Base-by-base conservation (phyloP, 2,797 vertebrate species). In the Alectoris magna region DNA sequence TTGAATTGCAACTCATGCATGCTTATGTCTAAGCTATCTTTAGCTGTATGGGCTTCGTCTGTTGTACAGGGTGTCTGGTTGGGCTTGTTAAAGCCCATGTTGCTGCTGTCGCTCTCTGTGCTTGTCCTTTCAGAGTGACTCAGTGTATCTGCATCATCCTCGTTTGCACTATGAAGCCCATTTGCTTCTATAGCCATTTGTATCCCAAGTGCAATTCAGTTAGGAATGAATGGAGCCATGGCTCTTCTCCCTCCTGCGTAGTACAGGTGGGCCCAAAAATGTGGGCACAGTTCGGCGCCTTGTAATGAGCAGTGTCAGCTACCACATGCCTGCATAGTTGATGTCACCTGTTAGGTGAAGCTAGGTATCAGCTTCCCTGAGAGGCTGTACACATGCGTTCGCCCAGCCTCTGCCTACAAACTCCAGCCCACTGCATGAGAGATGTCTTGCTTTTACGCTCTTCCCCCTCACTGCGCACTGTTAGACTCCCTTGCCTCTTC, bases 401-500 rank as follows among this genome's bases (percentile, higher is more conserved):
- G 39, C 38, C n/a, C n/a, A 81, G 26, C 43, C 39, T 70, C 2
- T n/a, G 27, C 14, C 39, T 16, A 36, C 19, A 11, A 69, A 78
- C 13, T 76, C 63, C 46, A 83, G 60, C 24, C 68, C 73, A 19
- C n/a, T 56, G 18, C 71, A 43, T 85, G 68, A 80, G 69, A 62
- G 23, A 4, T 46, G 23, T 31, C 62, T 87, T 4, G 0, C 56
- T 72, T 88, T 96, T 75, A 90, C 31, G 36, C 13, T 43, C 14
- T 69, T 94, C 84, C 88, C 36, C 56, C 62, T 36, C n/a, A 34
- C 67, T 73, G 36, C 64, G 48, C 31, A 3, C 71, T 88, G 9
- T 72, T 84, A 78, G 39, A 53, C 51, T 76, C 56, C 59, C 36
- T 85, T 82, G 68, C 73, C 78, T 94, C 94, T 95, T 93, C 90